These are phyloP conservation scores for Sigmodon hispidus DNA, from an alignment of 2,113 vertebrate species.

Conservation along the genomic window DNA sequence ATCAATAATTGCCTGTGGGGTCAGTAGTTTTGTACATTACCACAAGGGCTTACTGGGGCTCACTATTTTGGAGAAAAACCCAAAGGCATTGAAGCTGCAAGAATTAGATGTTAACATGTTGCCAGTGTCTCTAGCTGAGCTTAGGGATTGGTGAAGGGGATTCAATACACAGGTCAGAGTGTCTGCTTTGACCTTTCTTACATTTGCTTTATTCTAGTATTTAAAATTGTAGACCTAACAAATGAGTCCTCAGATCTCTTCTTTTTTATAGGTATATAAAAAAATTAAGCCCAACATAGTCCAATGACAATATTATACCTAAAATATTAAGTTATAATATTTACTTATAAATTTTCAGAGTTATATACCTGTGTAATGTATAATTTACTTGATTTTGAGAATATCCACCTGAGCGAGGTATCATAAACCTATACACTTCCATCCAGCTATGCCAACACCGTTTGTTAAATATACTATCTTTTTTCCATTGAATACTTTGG, in stretches of 20 bases:
- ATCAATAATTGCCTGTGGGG: not conserved
- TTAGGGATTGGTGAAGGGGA: not conserved
- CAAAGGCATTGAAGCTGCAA: conserved; percentile 1
- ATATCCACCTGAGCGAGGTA: too few relatives aligned
- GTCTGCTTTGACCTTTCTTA: not conserved
- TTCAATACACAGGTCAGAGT: not conserved
- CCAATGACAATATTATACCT: not conserved
- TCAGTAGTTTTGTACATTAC: not conserved
- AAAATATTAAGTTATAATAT: conserved; percentile 19
- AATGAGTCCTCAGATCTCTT: not conserved
- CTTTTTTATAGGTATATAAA: not conserved
- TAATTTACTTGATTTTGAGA: too few relatives aligned
- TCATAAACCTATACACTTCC: too few relatives aligned
- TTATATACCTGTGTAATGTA: not conserved
- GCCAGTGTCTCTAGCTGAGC: not conserved
- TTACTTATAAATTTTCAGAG: not conserved
- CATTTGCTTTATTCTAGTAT: not conserved
- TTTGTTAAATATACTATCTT: too few relatives aligned
- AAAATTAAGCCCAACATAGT: not conserved
- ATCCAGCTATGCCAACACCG: too few relatives aligned
- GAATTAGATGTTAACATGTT: not conserved
- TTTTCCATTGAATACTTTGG: too few relatives aligned
- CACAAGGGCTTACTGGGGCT: not conserved
- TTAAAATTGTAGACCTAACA: not conserved
- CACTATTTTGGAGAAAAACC: not conserved